Percentiles rank a stretch among this genome's conserved stretches.
These are phyloP conservation scores for Neoaliturus tenellus DNA, from an alignment of 2,888 invertebrate species.

Conservation along the genomic window DNA sequence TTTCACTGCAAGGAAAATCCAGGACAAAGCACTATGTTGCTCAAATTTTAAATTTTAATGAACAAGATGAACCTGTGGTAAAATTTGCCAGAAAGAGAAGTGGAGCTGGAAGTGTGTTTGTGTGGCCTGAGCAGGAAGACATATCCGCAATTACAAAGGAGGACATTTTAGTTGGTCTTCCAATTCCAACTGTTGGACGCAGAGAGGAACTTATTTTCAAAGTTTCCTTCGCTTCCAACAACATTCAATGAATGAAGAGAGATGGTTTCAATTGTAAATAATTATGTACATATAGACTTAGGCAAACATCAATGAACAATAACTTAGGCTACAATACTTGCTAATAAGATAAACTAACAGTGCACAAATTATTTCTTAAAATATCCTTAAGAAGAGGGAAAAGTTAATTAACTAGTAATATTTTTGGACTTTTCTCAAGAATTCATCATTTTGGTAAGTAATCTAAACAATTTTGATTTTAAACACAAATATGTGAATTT, in stretches of 20 bases:
- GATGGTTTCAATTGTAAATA: not conserved
- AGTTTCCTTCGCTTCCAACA: conserved; percentile 11
- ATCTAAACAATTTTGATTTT: no score
- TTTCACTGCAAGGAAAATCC: no score
- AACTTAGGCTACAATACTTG: no score
- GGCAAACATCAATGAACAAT: no score
- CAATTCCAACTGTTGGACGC: conserved; percentile 14
- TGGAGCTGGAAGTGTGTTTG: not conserved
- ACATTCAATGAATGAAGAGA: conserved; percentile 23
- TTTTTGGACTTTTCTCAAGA: no score
- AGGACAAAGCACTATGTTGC: not conserved
- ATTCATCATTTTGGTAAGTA: no score
- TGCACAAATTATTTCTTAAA: no score
- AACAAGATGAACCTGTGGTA: not conserved
- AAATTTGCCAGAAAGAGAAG: conserved; percentile 16
- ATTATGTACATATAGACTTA: no score
- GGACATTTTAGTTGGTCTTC: conserved; percentile 4
- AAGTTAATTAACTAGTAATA: no score
- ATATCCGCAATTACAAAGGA: not conserved
- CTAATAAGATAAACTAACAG: no score
- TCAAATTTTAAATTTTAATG: not conserved
- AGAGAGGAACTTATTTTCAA: conserved; percentile 14
- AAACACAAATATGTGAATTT: no score
- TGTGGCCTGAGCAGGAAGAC: conserved; percentile 19
- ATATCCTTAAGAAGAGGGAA: no score